Percentiles rank a stretch among this genome's conserved stretches.
These are phyloP conservation scores for Phalanger gymnotis DNA, from an alignment of 2,797 vertebrate genomes.

Conservation along the genomic window DNA sequence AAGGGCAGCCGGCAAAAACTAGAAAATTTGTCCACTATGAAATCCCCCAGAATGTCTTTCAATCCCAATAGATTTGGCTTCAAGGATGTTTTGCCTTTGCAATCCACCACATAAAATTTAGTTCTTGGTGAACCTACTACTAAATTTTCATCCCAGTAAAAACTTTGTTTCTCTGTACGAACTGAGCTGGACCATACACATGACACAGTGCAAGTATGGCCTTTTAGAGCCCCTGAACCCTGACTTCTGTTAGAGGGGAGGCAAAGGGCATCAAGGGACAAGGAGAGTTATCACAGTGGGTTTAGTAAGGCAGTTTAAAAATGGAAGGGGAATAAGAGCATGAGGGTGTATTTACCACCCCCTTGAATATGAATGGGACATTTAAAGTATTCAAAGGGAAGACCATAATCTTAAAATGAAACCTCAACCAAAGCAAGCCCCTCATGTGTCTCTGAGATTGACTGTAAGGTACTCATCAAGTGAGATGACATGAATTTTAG, in stretches of 20 bases:
- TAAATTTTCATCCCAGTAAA: background rate
- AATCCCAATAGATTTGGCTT: background rate
- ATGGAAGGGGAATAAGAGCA: fast-evolving
- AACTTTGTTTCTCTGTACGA: fast-evolving
- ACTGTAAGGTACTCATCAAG: background rate
- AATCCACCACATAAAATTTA: background rate
- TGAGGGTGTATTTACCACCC: fast-evolving
- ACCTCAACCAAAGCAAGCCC: background rate
- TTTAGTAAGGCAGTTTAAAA: background rate
- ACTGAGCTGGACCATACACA: background rate
- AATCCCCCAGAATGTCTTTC: background rate
- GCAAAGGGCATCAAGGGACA: background rate
- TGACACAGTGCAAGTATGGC: background rate
- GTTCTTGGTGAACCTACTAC: background rate
- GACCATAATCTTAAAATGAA: fast-evolving
- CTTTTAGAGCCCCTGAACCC: background rate
- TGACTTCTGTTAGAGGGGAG: background rate
- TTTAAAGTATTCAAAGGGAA: background rate
- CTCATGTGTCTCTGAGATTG: background rate
- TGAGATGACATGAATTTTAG: background rate
- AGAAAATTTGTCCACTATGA: background rate
- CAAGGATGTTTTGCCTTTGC: background rate
- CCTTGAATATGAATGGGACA: no score
- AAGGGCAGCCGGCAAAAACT: background rate
- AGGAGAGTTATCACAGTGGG: background rate